Conservation (phyloP, 2,888 invertebrate genomes). For the Agrilus mali region DNA sequence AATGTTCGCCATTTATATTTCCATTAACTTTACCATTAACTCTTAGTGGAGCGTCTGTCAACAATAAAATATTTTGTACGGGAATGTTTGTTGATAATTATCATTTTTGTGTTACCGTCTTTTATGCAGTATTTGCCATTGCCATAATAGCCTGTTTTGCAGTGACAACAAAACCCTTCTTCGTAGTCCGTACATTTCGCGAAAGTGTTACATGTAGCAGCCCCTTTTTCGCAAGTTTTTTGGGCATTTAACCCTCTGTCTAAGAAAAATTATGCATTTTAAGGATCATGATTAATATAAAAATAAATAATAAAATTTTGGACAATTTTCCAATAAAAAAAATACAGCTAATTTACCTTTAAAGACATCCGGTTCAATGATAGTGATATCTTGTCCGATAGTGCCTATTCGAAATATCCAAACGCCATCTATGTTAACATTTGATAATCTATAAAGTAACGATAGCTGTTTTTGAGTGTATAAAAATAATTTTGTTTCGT, state of each 20-base stretch:
- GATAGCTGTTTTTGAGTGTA: background rate
- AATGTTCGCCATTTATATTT: conserved; percentile 59
- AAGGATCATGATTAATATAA: background rate
- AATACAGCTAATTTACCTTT: conserved; percentile 19
- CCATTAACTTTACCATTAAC: conserved; percentile 84
- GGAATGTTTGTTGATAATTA: background rate
- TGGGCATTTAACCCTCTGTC: conserved; percentile 6
- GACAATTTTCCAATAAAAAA: too few relatives aligned
- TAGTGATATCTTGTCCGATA: conserved; percentile 44
- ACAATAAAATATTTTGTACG: background rate
- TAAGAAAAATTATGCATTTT: background rate
- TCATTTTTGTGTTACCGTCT: conserved; percentile 39
- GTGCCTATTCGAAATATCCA: conserved; percentile 82
- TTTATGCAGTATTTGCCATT: conserved; percentile 86
- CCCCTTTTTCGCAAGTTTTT: conserved; percentile 41
- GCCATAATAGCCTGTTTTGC: conserved; percentile 75
- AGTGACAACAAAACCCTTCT: conserved; percentile 82
- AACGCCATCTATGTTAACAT: conserved; percentile 70
- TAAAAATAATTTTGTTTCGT: too few relatives aligned
- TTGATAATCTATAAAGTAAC: conserved; percentile 61
- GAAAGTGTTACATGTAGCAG: conserved; percentile 65
- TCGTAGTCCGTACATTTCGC: conserved; percentile 73
- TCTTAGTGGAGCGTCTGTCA: conserved; percentile 64
- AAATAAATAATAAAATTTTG: too few relatives aligned
- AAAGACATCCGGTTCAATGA: conserved; percentile 54